Base-by-base conservation (phyloP, 2,797 vertebrate species). In the Argentina silus region DNA sequence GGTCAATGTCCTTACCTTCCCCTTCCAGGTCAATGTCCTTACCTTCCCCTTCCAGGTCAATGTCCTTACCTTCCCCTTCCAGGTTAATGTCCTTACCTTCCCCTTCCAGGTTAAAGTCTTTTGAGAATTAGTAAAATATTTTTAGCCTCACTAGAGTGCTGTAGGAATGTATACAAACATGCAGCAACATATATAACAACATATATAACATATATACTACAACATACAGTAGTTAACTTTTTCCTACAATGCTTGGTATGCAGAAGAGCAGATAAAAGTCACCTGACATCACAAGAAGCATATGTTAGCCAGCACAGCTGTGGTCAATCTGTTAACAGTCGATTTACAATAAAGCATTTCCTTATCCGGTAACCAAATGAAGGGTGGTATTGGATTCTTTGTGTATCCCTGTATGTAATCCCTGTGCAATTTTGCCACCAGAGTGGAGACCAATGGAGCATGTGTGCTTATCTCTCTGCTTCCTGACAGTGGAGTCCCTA, bases 321-420 rank as follows among this genome's bases (percentile, higher is more conserved):
- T 44, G 77, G 83, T 82, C 81, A 85, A 64, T 76, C 77, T 79
- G 76, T 81, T 82, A 82, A 85, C 77, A 83, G 78, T 75, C 87
- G 59, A 86, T 88, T 88, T 82, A 67, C 73, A 84, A 77, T 76
- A 76, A 59, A 27, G 83, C 80, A 76, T 45, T 76, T 85, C 57
- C 73, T 85, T 84, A 85, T 87, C 83, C 36, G 2, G 67, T 71
- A 76, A 76, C 78, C 77, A 87, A 88, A 86, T 88, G 83, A 80
- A 43, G 43, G 70, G 70, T 51, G 70, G 69, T 72, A 76, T 70
- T 78, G 70, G 71, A 67, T 86, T 84, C 80, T 89, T 86, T 89
- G 84, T 90, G 71, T 73, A 78, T 81, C 80, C 80, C 50, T 47
- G n/a, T n/a, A n/a, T 23, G 69, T 45, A 56, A 43, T 53, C 19